phyloP scores from a whole-genome alignment of 2,113 vertebrate genomes.

The Lipotes vexillifer region DNA sequence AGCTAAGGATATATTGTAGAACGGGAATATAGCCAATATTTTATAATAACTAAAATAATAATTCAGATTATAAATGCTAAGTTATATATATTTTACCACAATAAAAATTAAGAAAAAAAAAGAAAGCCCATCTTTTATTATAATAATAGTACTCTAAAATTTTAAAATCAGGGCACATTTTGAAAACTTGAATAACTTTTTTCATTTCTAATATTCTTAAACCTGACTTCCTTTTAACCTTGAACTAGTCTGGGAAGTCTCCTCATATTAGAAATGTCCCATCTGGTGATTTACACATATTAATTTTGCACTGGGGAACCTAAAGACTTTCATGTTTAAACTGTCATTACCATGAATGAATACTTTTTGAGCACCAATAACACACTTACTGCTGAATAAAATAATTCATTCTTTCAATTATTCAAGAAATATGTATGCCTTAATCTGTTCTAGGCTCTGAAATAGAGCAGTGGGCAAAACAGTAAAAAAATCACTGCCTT shows the following conservation, averaged over 20 bases:
- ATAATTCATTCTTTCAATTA: constrained; percentile 3
- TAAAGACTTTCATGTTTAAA: constrained; percentile 1
- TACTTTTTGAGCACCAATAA: background rate
- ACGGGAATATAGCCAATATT: background rate
- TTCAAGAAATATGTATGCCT: background rate
- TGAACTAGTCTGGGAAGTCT: background rate
- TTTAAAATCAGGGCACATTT: constrained; percentile 14
- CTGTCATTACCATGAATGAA: background rate
- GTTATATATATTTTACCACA: background rate
- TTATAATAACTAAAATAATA: background rate
- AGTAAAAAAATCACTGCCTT: background rate
- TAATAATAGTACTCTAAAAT: background rate
- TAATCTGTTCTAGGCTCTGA: background rate
- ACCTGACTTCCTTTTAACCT: background rate
- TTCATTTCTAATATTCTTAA: constrained; percentile 14
- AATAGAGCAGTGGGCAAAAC: background rate
- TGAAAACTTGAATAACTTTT: background rate
- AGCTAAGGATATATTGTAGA: background rate
- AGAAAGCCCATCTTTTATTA: background rate
- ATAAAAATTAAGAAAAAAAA: background rate
- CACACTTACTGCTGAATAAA: background rate
- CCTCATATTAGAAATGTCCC: background rate
- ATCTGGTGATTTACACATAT: background rate
- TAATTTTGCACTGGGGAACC: background rate
- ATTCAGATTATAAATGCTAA: background rate